Conservation (phyloP, 2,113 vertebrate genomes). For the Trinectes maculatus region DNA sequence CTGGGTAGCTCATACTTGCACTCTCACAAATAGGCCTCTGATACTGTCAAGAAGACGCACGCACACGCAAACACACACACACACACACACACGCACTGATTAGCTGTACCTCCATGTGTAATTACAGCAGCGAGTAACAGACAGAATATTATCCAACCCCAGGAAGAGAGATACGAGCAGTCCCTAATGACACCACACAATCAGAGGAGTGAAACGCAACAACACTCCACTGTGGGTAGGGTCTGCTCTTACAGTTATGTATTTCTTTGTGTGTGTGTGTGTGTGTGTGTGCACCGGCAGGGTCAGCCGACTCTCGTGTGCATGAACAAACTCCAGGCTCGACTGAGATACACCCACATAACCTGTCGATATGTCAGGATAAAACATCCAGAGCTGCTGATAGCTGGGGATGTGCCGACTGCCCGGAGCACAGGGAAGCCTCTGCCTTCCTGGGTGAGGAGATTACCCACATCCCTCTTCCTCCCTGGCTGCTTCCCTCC, state of each 20-base stretch:
- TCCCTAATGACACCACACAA: conserved; percentile 48
- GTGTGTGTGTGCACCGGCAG: neutral
- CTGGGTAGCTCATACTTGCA: conserved; percentile 46
- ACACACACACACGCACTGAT: conserved; percentile 35
- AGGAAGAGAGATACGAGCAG: conserved; percentile 66
- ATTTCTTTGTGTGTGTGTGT: conserved; percentile 32
- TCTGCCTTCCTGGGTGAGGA: conserved; percentile 53
- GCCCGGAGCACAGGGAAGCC: conserved; percentile 48
- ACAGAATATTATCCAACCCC: conserved; percentile 57
- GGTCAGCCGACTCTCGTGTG: conserved; percentile 35
- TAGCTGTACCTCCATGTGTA: conserved; percentile 38
- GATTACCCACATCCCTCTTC: conserved; percentile 54
- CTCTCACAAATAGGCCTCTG: too few relatives aligned
- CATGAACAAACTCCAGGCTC: conserved; percentile 72
- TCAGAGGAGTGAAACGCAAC: conserved; percentile 19
- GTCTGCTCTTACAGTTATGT: conserved; percentile 32
- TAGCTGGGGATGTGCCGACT: conserved; percentile 88
- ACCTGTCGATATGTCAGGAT: conserved; percentile 62
- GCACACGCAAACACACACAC: too few relatives aligned
- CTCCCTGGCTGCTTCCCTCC: conserved; percentile 42
- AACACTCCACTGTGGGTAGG: conserved; percentile 13
- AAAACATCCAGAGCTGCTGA: conserved; percentile 78
- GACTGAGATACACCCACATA: conserved; percentile 86
- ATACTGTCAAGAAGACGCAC: too few relatives aligned
- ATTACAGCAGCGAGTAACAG: conserved; percentile 60